These are phyloP conservation scores for Campylomormyrus tamandua DNA, from an alignment of 2,113 vertebrate species.

Conservation along the genomic window DNA sequence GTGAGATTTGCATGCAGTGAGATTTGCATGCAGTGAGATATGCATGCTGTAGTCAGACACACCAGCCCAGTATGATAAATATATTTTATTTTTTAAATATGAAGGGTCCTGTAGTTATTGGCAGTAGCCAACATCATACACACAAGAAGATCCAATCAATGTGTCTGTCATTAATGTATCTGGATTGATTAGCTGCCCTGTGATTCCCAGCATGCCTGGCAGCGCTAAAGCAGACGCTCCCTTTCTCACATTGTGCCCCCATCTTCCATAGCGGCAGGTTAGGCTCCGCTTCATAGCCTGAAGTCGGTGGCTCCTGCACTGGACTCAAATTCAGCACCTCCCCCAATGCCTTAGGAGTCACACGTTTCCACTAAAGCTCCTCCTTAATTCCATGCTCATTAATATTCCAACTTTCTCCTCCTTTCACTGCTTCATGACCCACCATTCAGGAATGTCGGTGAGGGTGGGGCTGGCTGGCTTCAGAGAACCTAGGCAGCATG, in stretches of 20 bases:
- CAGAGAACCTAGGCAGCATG: neutral
- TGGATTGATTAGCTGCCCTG: neutral
- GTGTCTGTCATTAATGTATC: neutral
- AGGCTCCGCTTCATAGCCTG: neutral
- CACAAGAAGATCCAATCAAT: neutral
- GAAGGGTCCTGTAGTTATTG: neutral
- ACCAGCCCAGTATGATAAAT: neutral
- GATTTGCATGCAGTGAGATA: no score
- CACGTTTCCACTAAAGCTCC: neutral
- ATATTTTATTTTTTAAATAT: neutral
- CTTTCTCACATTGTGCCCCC: neutral
- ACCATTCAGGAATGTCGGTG: neutral
- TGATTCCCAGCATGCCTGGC: neutral
- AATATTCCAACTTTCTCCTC: neutral
- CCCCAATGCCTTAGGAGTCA: neutral
- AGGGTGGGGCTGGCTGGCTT: neutral
- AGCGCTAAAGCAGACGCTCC: neutral
- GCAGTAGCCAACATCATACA: neutral
- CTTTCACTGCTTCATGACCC: neutral
- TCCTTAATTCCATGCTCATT: neutral
- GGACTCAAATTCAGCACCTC: neutral
- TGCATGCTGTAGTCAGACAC: neutral
- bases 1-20: neutral
- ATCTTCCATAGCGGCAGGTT: neutral
- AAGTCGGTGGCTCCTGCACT: neutral